Evolutionary conservation across 2,797 vertebrate species (phyloP), one percentile per base, ranked within the genome.

Genomic region (Cygnus olor): DNA sequence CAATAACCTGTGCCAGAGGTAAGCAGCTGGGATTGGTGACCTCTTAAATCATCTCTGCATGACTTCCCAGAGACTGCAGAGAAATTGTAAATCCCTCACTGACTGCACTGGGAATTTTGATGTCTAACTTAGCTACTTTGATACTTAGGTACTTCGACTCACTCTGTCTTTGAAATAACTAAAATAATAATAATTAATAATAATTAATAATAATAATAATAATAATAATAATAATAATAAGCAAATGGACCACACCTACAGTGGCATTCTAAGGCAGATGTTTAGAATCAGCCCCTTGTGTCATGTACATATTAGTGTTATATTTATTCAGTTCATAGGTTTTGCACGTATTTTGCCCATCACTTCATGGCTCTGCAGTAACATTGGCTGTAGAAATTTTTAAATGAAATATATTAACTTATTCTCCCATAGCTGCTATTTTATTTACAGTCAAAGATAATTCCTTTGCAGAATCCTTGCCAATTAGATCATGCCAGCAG

Each of bases 381-480:
- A 34, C 16, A 9, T 76, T 28, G n/a, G 89, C 32, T 22, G 1
- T 40, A 90, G 63, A 56, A 85, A 58, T 83, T 83, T 93, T 84
- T 30, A 76, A 89, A 94, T 91, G 0, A 72, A 78, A 60, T 63
- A 21, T 13, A 58, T 69, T 57, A 68, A 51, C 18, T 74, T 79
- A 83, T 89, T 95, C 65, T 89, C 28, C 38, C 51, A 45, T 36
- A 72, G 70, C 45, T 58, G 56, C 49, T 85, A 45, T 85, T 81
- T 76, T 57, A 91, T 86, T 84, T 93, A 72, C 51, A 93, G 65
- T 69, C 54, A 88, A 86, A 69, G 47, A 57, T 25, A 76, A 86
- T 89, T 91, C 34, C 60, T 80, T 80, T 86, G n/a, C 60, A 86
- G 69, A 93, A 86, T 79, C 83, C 42, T 25, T 79, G 73, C 88